Base-by-base conservation (phyloP, 2,113 vertebrate genomes). In the Gadus macrocephalus region DNA sequence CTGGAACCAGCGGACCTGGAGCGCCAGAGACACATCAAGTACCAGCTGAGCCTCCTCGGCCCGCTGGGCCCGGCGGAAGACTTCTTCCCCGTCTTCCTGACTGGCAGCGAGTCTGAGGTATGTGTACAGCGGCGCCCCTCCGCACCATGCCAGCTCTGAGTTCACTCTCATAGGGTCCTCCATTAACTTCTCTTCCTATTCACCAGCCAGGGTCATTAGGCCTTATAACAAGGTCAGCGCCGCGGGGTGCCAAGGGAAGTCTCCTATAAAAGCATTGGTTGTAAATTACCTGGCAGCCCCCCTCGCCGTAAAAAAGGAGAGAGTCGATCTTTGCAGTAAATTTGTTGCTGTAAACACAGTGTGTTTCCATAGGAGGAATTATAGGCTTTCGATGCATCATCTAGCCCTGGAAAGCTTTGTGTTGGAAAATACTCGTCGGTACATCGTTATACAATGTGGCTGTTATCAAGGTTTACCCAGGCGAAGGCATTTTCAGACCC, bases 11-110 rank as follows among this genome's bases (percentile, higher is more conserved):
- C 62, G 3, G 92, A 95, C 75, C 88, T 92, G 65, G 76, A 92
- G 73, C 91, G 91, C 53, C 90, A 98, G 67, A 86, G 76, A 25
- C 86, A 94, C 74, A 95, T 98, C 17, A 91, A 96, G 61, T 77
- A 80, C 76, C 95, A 92, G 74, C 94, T 99, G 19, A 84, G 91
- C 67, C 81, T 79, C 3, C 77, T 93, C 0, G 80, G 93, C 1
- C 90, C 89, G 61, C 77, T 93, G 0, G 79, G 93, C 1, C 90
- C 89, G 59, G 64, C 58, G 14, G 80, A 87, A 27, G 73, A 78
- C 62, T 84, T 83, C 56, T 69, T 83, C 68, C 62, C 65, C 3
- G 62, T 77, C 62, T 84, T 68, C 64, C 79, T 85, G 66, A 81
- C 82, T 78, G 2, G 64, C 35, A 80, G 62, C 58, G 4, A 67